phyloP scores from a whole-genome alignment of 1,140 invertebrate species.

The Diabrotica undecimpunctata region DNA sequence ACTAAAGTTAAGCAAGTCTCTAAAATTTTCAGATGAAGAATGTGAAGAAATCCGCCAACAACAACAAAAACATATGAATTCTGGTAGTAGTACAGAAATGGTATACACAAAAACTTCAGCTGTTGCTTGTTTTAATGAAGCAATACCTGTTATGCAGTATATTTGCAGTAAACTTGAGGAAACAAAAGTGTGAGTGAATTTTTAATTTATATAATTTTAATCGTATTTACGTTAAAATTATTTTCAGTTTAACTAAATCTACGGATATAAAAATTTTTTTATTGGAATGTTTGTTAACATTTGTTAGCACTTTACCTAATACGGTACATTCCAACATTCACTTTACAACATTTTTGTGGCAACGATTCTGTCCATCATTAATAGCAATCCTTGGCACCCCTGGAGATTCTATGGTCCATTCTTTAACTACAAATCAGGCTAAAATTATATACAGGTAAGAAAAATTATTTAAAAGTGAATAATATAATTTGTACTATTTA shows the following conservation, averaged over 20 bases:
- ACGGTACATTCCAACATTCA: slow-evolving; percentile 77
- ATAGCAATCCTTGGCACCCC: slow-evolving; percentile 83
- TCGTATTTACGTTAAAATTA: background rate
- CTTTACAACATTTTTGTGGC: slow-evolving; percentile 85
- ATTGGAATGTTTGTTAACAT: slow-evolving; percentile 79
- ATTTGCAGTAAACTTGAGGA: slow-evolving; percentile 81
- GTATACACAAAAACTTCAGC: slow-evolving; percentile 57
- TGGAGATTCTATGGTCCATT: slow-evolving; percentile 61
- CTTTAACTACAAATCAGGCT: slow-evolving; percentile 72
- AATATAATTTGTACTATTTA: too few relatives aligned
- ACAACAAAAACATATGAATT: slow-evolving; percentile 56
- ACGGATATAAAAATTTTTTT: slow-evolving; percentile 70
- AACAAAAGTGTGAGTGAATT: slow-evolving; percentile 62
- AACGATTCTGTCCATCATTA: slow-evolving; percentile 84
- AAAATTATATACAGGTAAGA: slow-evolving; percentile 81
- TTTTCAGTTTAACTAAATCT: slow-evolving; percentile 56
- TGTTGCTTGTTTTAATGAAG: slow-evolving; percentile 84
- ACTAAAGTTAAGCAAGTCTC: too few relatives aligned
- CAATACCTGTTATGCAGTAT: slow-evolving; percentile 84
- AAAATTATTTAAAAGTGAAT: slow-evolving; percentile 17
- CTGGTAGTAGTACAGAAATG: slow-evolving; percentile 54
- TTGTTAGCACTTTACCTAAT: slow-evolving; percentile 77
- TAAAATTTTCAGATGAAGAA: slow-evolving; percentile 68
- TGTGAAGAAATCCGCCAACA: slow-evolving; percentile 69
- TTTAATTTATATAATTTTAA: background rate